Base-by-base conservation (phyloP, 2,888 invertebrate species). In the Ischnus inquisitorius region DNA sequence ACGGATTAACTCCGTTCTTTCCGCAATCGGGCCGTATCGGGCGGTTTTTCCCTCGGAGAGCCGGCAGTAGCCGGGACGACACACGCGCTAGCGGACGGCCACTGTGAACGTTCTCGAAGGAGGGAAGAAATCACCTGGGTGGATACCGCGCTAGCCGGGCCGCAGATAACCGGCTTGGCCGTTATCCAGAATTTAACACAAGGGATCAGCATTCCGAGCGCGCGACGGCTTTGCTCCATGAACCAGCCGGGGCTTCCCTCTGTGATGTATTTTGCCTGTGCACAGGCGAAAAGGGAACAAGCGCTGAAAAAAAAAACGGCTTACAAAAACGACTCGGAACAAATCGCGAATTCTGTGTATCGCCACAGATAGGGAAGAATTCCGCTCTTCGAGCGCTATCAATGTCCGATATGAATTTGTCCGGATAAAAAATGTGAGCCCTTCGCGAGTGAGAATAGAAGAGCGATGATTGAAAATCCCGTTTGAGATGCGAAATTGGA, bases 141-240 rank as follows among this genome's bases (percentile, higher is more conserved):
- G 54, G 46, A 71, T 51, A 10, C 51, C 51, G 41, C 25, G 51
- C 62, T 54, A 64, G 69, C 76, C 78, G 60, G 76, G 77, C 83
- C 86, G 74, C 85, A 85, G 86, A 86, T 90, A 90, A 88, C 79
- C 78, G 82, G 84, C 86, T 90, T 91, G 91, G 91, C 89, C 71
- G 48, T 34, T 75, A 86, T 90, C 90, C 91, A 91, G 79, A 88
- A 87, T 88, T 88, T 86, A 83, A 82, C 76, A 48, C 51, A 64
- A 75, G 82, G 65, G 82, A 85, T 81, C 85, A 85, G 83, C 78
- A 85, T 74, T 75, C 85, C 78, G 41, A 54, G 82, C 85, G 39
- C 74, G 65, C 57, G 69, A 68, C 48, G 76, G 74, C 64, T 68
- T 68, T 43, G 65, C 64, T 68, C 72, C 48, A 69, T 68, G 75